Conservation (phyloP, 2,888 invertebrate species). For the Tethea ocularis region DNA sequence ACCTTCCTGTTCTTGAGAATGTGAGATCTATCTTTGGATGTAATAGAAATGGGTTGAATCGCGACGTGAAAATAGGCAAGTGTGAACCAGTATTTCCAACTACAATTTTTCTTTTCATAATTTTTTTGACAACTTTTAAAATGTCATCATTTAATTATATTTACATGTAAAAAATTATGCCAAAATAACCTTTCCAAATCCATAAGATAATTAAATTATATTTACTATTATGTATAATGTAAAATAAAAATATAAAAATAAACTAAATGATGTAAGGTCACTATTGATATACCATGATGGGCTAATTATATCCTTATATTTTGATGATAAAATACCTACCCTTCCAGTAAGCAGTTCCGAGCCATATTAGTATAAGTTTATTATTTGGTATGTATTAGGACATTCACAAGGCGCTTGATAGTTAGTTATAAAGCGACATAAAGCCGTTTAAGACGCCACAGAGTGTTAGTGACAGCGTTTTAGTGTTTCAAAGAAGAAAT, state of each 20-base stretch:
- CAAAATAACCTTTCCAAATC: no score
- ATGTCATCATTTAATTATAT: no score
- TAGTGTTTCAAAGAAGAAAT: conserved; percentile 43
- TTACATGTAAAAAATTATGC: no score
- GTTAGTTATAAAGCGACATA: conserved; percentile 5
- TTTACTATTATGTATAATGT: no score
- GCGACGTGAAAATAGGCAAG: background rate
- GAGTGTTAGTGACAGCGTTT: conserved; percentile 32
- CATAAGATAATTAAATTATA: no score
- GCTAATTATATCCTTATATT: no score
- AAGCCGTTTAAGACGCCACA: conserved; percentile 20
- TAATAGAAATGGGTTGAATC: background rate
- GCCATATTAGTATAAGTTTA: background rate
- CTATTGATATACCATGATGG: no score
- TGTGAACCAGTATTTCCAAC: no score
- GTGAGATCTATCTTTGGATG: background rate
- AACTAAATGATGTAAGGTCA: no score
- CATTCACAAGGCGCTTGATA: background rate
- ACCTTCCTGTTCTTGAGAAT: conserved; percentile 9
- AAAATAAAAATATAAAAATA: no score
- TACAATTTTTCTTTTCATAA: no score
- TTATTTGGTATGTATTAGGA: background rate
- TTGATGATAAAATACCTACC: background rate
- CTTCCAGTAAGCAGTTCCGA: background rate
- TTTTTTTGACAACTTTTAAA: no score